These are phyloP conservation scores for Anagrus nilaparvatae DNA, from an alignment of 1,140 invertebrate species.

Conservation along the genomic window DNA sequence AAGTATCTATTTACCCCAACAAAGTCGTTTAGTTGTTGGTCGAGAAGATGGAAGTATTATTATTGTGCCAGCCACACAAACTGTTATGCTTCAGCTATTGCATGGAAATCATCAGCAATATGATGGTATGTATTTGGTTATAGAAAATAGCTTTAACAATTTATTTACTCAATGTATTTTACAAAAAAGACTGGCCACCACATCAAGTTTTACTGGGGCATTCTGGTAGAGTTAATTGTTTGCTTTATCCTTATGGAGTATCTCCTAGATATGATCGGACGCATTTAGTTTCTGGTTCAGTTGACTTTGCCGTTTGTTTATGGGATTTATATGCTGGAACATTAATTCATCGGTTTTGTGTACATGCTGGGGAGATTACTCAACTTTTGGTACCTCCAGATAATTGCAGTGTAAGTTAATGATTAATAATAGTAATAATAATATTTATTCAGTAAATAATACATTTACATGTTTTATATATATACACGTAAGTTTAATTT, in stretches of 20 bases:
- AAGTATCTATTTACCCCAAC: conserved; percentile 85
- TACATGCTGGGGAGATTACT: conserved; percentile 87
- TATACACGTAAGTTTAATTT: conserved; percentile 7
- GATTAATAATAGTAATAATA: background rate
- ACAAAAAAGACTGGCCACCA: conserved; percentile 67
- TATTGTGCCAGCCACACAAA: conserved; percentile 93
- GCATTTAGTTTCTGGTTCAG: conserved; percentile 88
- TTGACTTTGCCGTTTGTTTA: conserved; percentile 94
- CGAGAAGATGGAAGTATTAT: conserved; percentile 93
- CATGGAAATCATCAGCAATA: conserved; percentile 83
- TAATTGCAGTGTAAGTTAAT: conserved; percentile 70
- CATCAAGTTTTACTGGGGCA: conserved; percentile 86
- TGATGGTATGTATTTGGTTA: conserved; percentile 49
- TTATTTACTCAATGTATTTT: background rate
- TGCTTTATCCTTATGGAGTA: conserved; percentile 90
- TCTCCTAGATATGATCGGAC: conserved; percentile 86
- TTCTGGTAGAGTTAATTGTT: conserved; percentile 85
- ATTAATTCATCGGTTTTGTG: conserved; percentile 89
- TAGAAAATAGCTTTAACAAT: background rate
- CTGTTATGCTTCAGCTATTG: conserved; percentile 86
- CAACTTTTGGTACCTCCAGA: conserved; percentile 86
- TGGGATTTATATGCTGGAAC: conserved; percentile 93
- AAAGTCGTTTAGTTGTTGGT: conserved; percentile 88
- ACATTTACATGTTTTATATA: background rate
- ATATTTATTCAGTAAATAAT: background rate